Percentiles rank a stretch among this genome's conserved stretches.
These are phyloP conservation scores for Pitta sordida DNA, from an alignment of 2,113 vertebrate species.

Conservation along the genomic window DNA sequence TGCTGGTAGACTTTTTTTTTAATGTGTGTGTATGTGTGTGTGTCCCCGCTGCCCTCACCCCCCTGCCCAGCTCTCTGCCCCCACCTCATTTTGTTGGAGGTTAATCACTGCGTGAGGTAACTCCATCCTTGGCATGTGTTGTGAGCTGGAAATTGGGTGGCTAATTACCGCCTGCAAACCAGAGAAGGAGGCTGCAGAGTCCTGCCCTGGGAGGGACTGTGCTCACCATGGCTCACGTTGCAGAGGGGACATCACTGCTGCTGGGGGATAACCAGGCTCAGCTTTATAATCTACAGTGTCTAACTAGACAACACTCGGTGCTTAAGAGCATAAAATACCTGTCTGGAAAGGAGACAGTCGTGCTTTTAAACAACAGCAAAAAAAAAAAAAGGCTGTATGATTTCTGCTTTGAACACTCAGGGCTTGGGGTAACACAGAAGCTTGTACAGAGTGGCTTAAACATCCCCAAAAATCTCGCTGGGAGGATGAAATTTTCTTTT, in stretches of 20 bases:
- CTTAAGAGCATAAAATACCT: background rate
- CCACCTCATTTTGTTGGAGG: background rate
- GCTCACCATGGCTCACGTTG: background rate
- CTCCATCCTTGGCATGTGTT: background rate
- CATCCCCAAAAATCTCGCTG: conserved; percentile 7
- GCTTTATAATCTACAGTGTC: background rate
- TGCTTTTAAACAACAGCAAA: background rate
- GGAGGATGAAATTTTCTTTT: conserved; percentile 58
- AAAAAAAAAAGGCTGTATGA: background rate
- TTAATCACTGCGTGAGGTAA: background rate
- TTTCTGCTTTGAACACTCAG: background rate
- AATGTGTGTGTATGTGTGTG: background rate
- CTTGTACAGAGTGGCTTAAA: background rate
- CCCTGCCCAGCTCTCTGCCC: background rate
- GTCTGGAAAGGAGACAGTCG: background rate
- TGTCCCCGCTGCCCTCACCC: background rate
- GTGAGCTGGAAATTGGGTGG: background rate
- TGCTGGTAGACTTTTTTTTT: background rate
- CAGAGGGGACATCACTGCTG: background rate
- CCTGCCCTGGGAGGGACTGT: background rate
- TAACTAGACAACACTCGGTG: background rate
- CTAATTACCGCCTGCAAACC: background rate
- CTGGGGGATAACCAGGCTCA: background rate
- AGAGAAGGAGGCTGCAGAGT: background rate
- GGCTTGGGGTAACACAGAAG: background rate